Evolutionary conservation across 1,140 invertebrate species (phyloP), one percentile per base, ranked within the genome.

Genomic region (Asbolus verrucosus): DNA sequence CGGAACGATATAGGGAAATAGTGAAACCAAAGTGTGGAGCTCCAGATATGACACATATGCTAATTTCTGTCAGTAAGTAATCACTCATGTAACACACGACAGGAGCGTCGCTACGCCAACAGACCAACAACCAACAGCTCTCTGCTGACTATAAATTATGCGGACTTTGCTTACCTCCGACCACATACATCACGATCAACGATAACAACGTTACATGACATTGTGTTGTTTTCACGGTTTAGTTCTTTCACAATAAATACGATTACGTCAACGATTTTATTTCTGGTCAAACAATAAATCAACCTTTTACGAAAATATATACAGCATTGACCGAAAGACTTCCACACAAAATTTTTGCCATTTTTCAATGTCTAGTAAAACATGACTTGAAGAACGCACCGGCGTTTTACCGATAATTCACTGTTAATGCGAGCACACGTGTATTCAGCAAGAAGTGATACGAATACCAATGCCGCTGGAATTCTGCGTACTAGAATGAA

Each of bases 21-120:
- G 46, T 19, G 27, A 54, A 54, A 27, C 8, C 21, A 9, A 54
- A 27, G n/a, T 14, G 18, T 24, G 27, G 46, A 54, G 13, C 27
- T 54, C 18, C 14, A 30, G 46, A 54, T 30, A 54, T 54, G 46
- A 54, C 46, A 54, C 21, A 27, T 54, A 54, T 54, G 46, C 46
- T 54, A 54, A 54, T 54, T 54, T 54, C 46, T 54, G 46, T 54
- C 46, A 54, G 46, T 54, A 54, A 54, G 46, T 54, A 54, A 54
- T 54, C 46, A 54, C 19, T 54, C 46, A 54, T 54, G 21, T 54
- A 27, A 54, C 46, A 54, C 46, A 54, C 46, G 46, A 54, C 46
- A 54, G 41, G 16, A 46, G 21, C 46, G 46, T 54, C 46, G 46
- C 46, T 54, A 54, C 46, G 46, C 46, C 46, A 54, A 54, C 46